Evolutionary conservation across 2,113 vertebrate species (phyloP).

Genomic region (Cavia porcellus): DNA sequence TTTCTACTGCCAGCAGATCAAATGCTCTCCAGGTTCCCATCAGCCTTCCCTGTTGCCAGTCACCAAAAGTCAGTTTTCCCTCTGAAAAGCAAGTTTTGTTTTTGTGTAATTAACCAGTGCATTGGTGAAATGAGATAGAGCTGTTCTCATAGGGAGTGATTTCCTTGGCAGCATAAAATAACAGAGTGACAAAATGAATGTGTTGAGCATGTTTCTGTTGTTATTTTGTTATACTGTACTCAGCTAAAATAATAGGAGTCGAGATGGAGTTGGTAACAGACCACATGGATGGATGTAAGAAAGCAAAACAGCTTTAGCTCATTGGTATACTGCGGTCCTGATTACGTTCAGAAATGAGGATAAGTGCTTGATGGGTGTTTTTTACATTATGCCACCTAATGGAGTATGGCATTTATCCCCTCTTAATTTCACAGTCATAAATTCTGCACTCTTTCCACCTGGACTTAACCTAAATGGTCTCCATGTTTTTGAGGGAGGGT

Average conservation of each 20-base stretch:
- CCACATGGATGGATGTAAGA: background rate
- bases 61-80: slow-evolving; percentile 52
- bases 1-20: slow-evolving; percentile 77
- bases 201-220: slow-evolving; percentile 9
- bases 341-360: slow-evolving; percentile 65
- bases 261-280: slow-evolving; percentile 60
- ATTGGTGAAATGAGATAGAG: slow-evolving; percentile 65
- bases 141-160: background rate
- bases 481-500: background rate
- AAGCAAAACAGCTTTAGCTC: background rate
- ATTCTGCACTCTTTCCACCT: slow-evolving; percentile 2
- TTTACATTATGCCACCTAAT: background rate
- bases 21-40: slow-evolving; percentile 54
- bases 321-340: slow-evolving; percentile 20
- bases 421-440: slow-evolving; percentile 13
- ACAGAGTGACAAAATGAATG: background rate
- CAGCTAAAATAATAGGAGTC: slow-evolving; percentile 45
- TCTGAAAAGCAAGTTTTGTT: slow-evolving; percentile 48
- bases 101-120: slow-evolving; percentile 50
- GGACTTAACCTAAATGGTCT: background rate
- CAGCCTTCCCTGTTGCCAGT: slow-evolving; percentile 43
- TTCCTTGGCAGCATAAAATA: background rate
- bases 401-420: slow-evolving; percentile 26
- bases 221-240: slow-evolving; percentile 31
- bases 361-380: slow-evolving; percentile 60